phyloP scores from a whole-genome alignment of 92 coral and sea anemone genomes.

The Parazoanthus atlanticus region DNA sequence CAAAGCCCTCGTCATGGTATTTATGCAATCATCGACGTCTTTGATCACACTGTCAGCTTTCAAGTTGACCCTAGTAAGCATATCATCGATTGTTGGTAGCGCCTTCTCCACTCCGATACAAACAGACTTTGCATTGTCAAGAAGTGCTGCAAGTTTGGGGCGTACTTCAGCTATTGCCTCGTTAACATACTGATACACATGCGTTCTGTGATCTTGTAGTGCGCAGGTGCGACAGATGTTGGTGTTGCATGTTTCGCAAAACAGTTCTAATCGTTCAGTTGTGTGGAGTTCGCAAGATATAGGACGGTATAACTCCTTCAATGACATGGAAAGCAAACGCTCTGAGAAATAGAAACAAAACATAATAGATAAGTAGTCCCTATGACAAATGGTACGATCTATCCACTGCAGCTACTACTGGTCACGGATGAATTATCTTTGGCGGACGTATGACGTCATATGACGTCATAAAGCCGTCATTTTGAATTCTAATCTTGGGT shows the following conservation, averaged over 20 bases:
- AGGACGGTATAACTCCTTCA: constrained; percentile 66
- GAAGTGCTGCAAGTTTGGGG: constrained; percentile 44
- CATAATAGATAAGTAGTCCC: background rate
- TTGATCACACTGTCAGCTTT: constrained; percentile 53
- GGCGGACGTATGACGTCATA: too few species aligned
- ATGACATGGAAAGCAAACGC: constrained; percentile 55
- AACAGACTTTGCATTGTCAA: constrained; percentile 52
- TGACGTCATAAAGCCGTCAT: too few species aligned
- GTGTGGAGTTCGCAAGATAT: constrained; percentile 52
- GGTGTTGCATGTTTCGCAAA: constrained; percentile 59
- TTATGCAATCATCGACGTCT: constrained; percentile 64
- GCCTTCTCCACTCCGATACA: constrained; percentile 65
- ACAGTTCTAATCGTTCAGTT: constrained; percentile 53
- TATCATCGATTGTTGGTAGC: constrained; percentile 58
- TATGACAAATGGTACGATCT: background rate
- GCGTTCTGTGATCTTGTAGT: constrained; percentile 56
- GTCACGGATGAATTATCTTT: too few species aligned
- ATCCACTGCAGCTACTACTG: background rate
- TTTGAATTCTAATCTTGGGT: too few species aligned
- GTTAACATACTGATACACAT: constrained; percentile 52
- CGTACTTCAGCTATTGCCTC: constrained; percentile 52
- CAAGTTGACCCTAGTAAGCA: constrained; percentile 54
- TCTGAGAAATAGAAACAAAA: constrained; percentile 36
- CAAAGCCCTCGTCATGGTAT: constrained; percentile 53
- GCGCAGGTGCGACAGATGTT: constrained; percentile 72